Conservation (phyloP, 2,888 invertebrate genomes). For the Agrilus mali region DNA sequence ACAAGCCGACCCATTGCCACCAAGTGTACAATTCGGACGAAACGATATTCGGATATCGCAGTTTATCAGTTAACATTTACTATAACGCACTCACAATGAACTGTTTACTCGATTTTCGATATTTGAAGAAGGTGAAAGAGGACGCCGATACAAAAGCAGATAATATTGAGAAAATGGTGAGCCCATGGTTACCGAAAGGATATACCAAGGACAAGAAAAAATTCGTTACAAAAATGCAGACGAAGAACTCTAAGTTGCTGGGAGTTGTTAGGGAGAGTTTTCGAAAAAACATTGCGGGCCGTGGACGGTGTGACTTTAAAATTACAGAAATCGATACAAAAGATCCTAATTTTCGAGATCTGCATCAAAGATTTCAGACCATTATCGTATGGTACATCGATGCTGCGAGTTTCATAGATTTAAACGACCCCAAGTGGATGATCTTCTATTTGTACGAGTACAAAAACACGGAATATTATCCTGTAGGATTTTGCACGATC, state of each 20-base stretch:
- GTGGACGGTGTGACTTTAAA: constrained; percentile 44
- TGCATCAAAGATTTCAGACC: constrained; percentile 76
- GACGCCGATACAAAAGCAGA: constrained; percentile 21
- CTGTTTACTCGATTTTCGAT: constrained; percentile 67
- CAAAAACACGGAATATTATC: constrained; percentile 46
- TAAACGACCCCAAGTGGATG: constrained; percentile 85
- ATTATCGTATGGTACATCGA: constrained; percentile 94
- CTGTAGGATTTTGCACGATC: constrained; percentile 80
- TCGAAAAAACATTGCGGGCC: constrained; percentile 3
- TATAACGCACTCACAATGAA: constrained; percentile 72
- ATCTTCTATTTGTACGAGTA: constrained; percentile 65
- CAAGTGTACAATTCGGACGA: constrained; percentile 35
- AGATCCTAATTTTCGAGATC: constrained; percentile 60
- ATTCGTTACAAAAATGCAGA: constrained; percentile 17
- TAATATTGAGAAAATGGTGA: constrained; percentile 20
- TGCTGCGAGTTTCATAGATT: constrained; percentile 88
- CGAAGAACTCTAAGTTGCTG: constrained; percentile 21
- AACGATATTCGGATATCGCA: constrained; percentile 87
- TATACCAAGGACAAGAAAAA: constrained; percentile 18
- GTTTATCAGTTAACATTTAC: constrained; percentile 57
- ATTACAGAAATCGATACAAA: constrained; percentile 66
- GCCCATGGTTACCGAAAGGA: constrained; percentile 26
- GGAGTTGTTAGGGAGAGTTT: constrained; percentile 21
- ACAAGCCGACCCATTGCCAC: no score
- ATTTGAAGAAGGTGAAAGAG: constrained; percentile 49